phyloP scores from a whole-genome alignment of 2,113 vertebrate genomes.

The Engystomops pustulosus region DNA sequence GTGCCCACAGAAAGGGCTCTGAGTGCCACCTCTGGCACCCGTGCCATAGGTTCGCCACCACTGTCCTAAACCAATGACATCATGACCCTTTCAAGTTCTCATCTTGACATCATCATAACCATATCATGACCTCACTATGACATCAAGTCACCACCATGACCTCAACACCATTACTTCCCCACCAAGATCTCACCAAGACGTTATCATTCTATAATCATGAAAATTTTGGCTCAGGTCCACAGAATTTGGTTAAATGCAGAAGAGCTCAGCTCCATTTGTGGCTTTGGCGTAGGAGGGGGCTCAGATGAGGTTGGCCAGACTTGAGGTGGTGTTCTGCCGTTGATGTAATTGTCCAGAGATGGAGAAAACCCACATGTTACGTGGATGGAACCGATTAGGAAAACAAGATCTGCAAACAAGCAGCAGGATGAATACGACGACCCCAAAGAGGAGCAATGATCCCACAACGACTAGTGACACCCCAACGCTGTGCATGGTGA shows the following conservation, averaged over 20 bases:
- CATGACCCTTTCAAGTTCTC: too few relatives aligned
- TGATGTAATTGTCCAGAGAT: conserved; percentile 84
- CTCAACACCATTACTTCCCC: background rate
- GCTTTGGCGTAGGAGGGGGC: background rate
- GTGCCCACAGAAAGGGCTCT: too few relatives aligned
- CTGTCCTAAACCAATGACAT: too few relatives aligned
- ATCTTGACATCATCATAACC: background rate
- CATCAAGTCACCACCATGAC: background rate
- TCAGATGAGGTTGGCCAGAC: conserved; percentile 92
- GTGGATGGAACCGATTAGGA: background rate
- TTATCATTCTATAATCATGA: background rate
- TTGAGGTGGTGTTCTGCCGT: conserved; percentile 86
- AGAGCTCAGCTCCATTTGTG: background rate
- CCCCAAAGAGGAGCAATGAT: conserved; percentile 77
- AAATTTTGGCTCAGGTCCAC: conserved; percentile 15
- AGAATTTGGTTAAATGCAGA: background rate
- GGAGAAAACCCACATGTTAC: conserved; percentile 81
- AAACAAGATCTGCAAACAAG: conserved; percentile 67
- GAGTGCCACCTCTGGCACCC: too few relatives aligned
- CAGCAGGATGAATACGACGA: conserved; percentile 78
- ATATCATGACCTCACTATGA: background rate
- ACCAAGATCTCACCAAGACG: background rate
- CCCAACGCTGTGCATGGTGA: conserved; percentile 90
- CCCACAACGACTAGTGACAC: conserved; percentile 83
- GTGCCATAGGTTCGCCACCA: too few relatives aligned